Evolutionary conservation across 2,888 invertebrate species (phyloP).

Genomic region (Drosophila prolongata): DNA sequence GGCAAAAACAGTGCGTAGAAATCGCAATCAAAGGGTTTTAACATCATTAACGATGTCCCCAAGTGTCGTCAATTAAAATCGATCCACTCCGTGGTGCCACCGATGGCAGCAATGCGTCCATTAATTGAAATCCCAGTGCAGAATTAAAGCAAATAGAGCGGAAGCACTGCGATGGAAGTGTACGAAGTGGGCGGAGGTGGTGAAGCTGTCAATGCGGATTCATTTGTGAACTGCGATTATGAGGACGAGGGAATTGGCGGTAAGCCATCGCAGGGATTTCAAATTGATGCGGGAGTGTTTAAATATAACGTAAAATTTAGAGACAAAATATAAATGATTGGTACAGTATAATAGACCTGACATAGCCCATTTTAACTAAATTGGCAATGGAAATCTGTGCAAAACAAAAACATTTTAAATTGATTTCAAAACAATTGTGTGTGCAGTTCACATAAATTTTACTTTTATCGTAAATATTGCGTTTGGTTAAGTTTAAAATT

Average conservation of each 20-base stretch:
- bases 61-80: conserved; percentile 46
- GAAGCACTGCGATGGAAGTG: conserved; percentile 48
- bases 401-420: background rate
- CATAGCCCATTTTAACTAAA: background rate
- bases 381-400: background rate
- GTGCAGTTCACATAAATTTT: no score
- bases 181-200: conserved; percentile 8
- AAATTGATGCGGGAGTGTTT: background rate
- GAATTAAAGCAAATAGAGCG: conserved; percentile 47
- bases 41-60: conserved; percentile 46
- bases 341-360: background rate
- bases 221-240: conserved; percentile 48
- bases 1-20: no score
- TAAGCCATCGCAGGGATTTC: conserved; percentile 43
- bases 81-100: conserved; percentile 8
- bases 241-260: conserved; percentile 77
- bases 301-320: background rate
- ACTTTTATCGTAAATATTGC: no score
- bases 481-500: no score
- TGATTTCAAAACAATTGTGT: no score
- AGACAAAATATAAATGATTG: background rate
- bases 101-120: conserved; percentile 16
- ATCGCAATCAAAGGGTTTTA: conserved; percentile 11
- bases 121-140: conserved; percentile 40
- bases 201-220: conserved; percentile 11